Percentiles rank a stretch among this genome's conserved stretches.
Evolutionary conservation across 2,888 invertebrate species (phyloP).

Genomic region (Andrena marginata): DNA sequence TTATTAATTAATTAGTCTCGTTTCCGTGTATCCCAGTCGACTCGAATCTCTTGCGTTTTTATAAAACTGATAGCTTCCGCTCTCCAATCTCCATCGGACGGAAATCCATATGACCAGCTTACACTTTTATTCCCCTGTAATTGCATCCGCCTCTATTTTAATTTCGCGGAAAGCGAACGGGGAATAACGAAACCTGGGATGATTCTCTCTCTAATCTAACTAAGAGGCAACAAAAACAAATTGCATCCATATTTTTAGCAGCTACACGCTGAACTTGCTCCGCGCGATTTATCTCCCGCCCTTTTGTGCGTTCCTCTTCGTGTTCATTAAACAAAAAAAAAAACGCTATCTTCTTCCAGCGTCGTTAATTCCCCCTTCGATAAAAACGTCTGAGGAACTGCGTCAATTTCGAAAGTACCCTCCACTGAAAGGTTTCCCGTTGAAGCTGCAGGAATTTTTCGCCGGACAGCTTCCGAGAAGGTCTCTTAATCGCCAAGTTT

Average conservation of each 20-base stretch:
- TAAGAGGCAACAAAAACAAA: slow-evolving; percentile 48
- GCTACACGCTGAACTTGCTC: neutral
- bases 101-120: slow-evolving; percentile 12
- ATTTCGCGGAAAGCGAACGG: slow-evolving; percentile 26
- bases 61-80: neutral
- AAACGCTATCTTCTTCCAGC: neutral
- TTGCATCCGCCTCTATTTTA: slow-evolving; percentile 44
- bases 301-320: neutral
- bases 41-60: neutral
- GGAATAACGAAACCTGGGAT: slow-evolving; percentile 23
- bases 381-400: neutral
- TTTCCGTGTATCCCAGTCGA: neutral
- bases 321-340: neutral
- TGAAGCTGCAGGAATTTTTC: neutral
- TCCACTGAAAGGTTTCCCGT: neutral
- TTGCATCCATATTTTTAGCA: slow-evolving; percentile 43
- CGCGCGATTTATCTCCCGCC: neutral
- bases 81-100: slow-evolving; percentile 23
- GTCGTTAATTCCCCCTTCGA: neutral
- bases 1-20: slow-evolving; percentile 31
- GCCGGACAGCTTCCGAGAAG: neutral
- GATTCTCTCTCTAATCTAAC: slow-evolving; percentile 40
- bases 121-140: slow-evolving; percentile 43
- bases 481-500: neutral
- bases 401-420: slow-evolving; percentile 9